Evolutionary conservation across 2,797 vertebrate species (phyloP).

Genomic region (Amphiprion clarkii): DNA sequence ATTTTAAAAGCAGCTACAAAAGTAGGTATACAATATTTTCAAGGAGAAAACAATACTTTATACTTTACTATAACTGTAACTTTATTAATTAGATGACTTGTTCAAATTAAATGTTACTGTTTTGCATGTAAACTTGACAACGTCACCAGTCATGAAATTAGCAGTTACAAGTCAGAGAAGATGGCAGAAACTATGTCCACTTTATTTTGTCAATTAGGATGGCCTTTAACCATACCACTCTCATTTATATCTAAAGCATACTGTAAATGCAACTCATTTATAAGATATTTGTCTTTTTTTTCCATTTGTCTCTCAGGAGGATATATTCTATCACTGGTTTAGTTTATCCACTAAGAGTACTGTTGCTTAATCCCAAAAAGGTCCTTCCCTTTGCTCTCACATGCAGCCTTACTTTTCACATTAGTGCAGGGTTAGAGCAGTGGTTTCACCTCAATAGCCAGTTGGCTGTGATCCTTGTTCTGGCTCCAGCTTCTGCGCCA

Average conservation of each 20-base stretch:
- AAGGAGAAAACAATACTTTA: neutral
- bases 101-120: neutral
- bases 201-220: neutral
- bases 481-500: slow-evolving; percentile 53
- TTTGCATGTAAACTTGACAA: neutral
- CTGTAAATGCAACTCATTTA: slow-evolving; percentile 20
- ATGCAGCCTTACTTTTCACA: slow-evolving; percentile 50
- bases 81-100: neutral
- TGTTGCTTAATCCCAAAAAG: slow-evolving; percentile 36
- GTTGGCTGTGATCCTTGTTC: slow-evolving; percentile 55
- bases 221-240: neutral
- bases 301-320: slow-evolving; percentile 35
- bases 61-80: neutral
- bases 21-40: neutral
- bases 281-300: slow-evolving; percentile 23
- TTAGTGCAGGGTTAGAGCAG: slow-evolving; percentile 50
- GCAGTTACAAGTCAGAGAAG: neutral
- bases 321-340: slow-evolving; percentile 44
- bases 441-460: slow-evolving; percentile 52
- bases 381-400: slow-evolving; percentile 38
- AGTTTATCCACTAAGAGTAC: slow-evolving; percentile 33
- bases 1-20: slow-evolving; percentile 1
- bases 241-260: neutral
- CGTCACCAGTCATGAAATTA: no score
- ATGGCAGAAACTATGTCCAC: neutral